Evolutionary conservation across 2,888 invertebrate genomes (phyloP).

Genomic region (Litoditis marina): DNA sequence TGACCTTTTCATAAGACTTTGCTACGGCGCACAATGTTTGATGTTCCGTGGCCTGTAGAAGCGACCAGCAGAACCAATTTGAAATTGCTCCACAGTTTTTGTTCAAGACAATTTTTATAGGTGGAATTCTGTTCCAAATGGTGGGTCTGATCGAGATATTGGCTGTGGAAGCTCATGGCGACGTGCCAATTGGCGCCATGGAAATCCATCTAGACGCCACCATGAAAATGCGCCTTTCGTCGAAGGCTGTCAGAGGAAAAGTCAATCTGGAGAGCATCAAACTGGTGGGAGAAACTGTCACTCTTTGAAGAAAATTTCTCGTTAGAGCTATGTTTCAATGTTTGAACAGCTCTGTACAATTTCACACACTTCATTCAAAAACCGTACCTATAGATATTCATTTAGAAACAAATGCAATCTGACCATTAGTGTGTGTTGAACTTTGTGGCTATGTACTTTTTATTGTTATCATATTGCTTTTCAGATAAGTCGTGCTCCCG

Average conservation of each 20-base stretch:
- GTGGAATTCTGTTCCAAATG: slow-evolving; percentile 52
- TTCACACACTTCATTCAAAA: too few relatives aligned
- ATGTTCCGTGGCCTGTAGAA: too few relatives aligned
- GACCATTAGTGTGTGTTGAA: not conserved
- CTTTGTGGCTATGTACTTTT: not conserved
- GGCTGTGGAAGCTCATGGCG: slow-evolving; percentile 24
- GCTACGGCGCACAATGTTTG: too few relatives aligned
- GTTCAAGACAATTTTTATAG: slow-evolving; percentile 27
- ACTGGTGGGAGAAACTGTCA: too few relatives aligned
- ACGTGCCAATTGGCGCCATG: slow-evolving; percentile 44
- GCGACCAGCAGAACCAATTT: too few relatives aligned
- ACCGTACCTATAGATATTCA: too few relatives aligned
- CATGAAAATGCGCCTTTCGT: slow-evolving; percentile 56
- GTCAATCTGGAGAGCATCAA: slow-evolving; percentile 53
- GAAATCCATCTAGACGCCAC: slow-evolving; percentile 49
- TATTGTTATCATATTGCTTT: slow-evolving; percentile 6
- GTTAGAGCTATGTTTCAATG: too few relatives aligned
- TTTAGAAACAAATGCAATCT: too few relatives aligned
- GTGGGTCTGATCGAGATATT: slow-evolving; percentile 40
- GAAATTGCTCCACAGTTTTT: too few relatives aligned
- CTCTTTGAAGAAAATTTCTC: too few relatives aligned
- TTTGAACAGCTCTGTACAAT: too few relatives aligned
- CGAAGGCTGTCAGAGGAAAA: slow-evolving; percentile 54
- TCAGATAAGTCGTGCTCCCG: slow-evolving; percentile 53
- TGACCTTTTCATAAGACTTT: too few relatives aligned